phyloP scores from a whole-genome alignment of 2,113 vertebrate species.

The Romanogobio albipinnatus region DNA sequence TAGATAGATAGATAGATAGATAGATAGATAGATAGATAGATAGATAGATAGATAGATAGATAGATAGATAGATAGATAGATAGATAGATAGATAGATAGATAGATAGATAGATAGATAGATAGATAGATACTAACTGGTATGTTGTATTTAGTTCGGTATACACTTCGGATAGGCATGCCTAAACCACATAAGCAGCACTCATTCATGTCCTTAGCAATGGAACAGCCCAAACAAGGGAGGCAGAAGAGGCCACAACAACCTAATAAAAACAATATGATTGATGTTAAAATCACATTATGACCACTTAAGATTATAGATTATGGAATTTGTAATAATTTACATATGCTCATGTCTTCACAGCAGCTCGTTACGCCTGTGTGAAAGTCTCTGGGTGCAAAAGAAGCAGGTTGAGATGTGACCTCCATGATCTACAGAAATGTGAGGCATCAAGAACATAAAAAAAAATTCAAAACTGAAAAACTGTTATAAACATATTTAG shows the following conservation, averaged over 20 bases:
- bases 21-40: no score
- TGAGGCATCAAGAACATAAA: background rate
- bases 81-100: background rate
- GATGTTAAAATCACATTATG: background rate
- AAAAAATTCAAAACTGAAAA: background rate
- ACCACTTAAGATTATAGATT: background rate
- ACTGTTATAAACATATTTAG: background rate
- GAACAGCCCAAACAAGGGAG: conserved; percentile 67
- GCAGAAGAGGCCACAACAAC: conserved; percentile 72
- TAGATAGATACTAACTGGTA: conserved; percentile 68
- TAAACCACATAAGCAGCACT: conserved; percentile 80
- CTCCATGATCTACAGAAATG: conserved; percentile 57
- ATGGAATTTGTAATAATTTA: conserved; percentile 57
- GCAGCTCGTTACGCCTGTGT: conserved; percentile 62
- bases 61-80: background rate
- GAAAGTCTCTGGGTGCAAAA: conserved; percentile 69
- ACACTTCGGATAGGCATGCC: conserved; percentile 77
- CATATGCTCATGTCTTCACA: conserved; percentile 67
- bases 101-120: background rate
- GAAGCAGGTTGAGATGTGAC: conserved; percentile 55
- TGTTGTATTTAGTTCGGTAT: conserved; percentile 85
- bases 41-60: no score
- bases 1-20: no score
- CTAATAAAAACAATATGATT: conserved; percentile 61
- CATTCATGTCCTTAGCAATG: conserved; percentile 78